Evolutionary conservation across 2,888 invertebrate species (phyloP).

Genomic region (Prosapia bicincta): DNA sequence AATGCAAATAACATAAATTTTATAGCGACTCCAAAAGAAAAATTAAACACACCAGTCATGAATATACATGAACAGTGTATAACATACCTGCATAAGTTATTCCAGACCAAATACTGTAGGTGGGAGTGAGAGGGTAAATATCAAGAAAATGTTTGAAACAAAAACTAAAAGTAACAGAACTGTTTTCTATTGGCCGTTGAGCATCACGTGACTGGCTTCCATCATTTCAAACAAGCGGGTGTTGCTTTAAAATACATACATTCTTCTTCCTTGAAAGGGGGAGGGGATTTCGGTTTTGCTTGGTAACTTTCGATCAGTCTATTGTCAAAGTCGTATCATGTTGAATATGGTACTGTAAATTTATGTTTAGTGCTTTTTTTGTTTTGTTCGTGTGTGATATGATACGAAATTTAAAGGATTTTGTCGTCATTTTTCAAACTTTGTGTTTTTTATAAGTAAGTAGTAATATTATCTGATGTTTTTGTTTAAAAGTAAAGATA

Average conservation of each 20-base stretch:
- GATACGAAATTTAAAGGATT: not conserved
- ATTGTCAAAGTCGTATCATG: not conserved
- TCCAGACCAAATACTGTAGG: not conserved
- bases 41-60: not conserved
- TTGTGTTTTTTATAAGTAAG: too few relatives aligned
- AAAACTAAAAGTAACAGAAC: not conserved
- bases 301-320: not conserved
- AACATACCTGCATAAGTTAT: not conserved
- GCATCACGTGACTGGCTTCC: not conserved
- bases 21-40: not conserved
- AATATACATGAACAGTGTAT: not conserved
- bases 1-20: not conserved
- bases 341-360: not conserved
- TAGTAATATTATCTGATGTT: too few relatives aligned
- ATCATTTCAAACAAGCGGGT: not conserved
- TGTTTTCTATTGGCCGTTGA: not conserved
- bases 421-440: not conserved
- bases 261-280: not conserved
- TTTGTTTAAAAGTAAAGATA: too few relatives aligned
- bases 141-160: not conserved
- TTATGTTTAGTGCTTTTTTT: not conserved
- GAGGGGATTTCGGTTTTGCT: not conserved
- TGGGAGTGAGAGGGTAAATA: not conserved
- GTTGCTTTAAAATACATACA: not conserved
- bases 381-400: not conserved